Evolutionary conservation across 2,113 vertebrate genomes (phyloP), one percentile per base, ranked within the genome.

Genomic region (Malurus melanocephalus): DNA sequence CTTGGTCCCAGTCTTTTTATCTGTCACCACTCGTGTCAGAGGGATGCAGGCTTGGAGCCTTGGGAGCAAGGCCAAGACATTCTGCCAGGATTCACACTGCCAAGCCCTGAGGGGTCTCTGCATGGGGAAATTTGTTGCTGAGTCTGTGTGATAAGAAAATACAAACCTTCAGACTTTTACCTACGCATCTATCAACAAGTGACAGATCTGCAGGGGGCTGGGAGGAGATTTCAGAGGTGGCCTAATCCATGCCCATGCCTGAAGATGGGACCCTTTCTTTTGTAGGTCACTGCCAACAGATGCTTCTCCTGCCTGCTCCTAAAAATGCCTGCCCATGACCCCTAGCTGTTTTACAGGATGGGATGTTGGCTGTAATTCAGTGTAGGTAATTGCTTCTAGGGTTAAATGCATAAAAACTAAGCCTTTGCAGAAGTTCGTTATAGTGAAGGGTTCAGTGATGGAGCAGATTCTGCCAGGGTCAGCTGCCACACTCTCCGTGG

Each of bases 401-500:
- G 32, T 76, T 45, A 74, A 85, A 23, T 45, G 19, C 19, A 64
- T 1, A 1, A 11, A 48, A 74, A 23, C 10, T 7, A 18, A 71
- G 19, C 33, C 18, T 75, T 66, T 89, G 42, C 42, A 72, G 53
- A 46, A 71, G 10, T 5, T 80, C 48, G 8, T 73, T 73, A 57
- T 62, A 46, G 42, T 9, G 40, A 23, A 52, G 46, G 33, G 23
- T 30, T 66, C 22, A 8, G 35, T 1, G 7, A 18, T 0, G 2
- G 65, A 67, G 71, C 30, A 0, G 1, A 35, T 40, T 61, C 61
- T 86, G 65, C 30, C 72, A 73, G 68, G 2, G 2, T 66, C 72
- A 71, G n/a, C 78, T 73, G 42, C 78, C 1, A 2, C 1, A 0
- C 48, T 24, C 5, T 71, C 57, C 1, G 0, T 38, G 32, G 30